A percentile compares a stretch with the other conserved stretches of the same genome.
These are phyloP conservation scores for Picathartes gymnocephalus DNA, from an alignment of 2,113 vertebrate genomes.

Conservation along the genomic window DNA sequence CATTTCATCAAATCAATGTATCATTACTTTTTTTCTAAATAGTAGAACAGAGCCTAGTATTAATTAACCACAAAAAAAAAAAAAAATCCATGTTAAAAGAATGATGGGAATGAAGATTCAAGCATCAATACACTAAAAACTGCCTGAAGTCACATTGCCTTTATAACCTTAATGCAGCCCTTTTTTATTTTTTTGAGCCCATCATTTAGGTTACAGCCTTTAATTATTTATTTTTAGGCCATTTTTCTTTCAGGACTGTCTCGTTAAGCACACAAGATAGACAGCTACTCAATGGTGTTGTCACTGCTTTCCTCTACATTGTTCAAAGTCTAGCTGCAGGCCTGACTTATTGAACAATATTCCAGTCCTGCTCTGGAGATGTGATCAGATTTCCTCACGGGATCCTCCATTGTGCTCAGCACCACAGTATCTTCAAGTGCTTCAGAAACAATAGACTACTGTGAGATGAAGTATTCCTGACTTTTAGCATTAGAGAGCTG, in stretches of 20 bases:
- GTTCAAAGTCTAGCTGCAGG: neutral
- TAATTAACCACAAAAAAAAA: neutral
- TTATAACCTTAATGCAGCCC: neutral
- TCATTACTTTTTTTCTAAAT: neutral
- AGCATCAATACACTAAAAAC: neutral
- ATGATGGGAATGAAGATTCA: neutral
- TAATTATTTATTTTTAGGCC: neutral
- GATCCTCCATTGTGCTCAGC: neutral
- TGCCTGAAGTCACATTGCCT: neutral
- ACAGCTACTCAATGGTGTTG: neutral
- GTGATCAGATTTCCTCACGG: fast-evolving
- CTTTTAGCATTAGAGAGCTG: neutral
- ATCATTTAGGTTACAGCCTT: neutral
- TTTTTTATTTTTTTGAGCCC: neutral
- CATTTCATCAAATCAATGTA: neutral
- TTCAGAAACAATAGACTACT: neutral
- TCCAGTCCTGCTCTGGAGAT: neutral
- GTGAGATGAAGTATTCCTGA: neutral
- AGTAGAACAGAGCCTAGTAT: neutral
- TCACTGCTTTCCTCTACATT: neutral
- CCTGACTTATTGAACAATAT: neutral
- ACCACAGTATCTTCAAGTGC: neutral
- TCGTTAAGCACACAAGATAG: neutral
- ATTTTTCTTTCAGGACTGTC: neutral
- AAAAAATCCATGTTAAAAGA: neutral